Evolutionary conservation across 92 coral and sea anemone genomes (phyloP), one percentile per base, ranked within the genome.

Genomic region (Porites divaricata): DNA sequence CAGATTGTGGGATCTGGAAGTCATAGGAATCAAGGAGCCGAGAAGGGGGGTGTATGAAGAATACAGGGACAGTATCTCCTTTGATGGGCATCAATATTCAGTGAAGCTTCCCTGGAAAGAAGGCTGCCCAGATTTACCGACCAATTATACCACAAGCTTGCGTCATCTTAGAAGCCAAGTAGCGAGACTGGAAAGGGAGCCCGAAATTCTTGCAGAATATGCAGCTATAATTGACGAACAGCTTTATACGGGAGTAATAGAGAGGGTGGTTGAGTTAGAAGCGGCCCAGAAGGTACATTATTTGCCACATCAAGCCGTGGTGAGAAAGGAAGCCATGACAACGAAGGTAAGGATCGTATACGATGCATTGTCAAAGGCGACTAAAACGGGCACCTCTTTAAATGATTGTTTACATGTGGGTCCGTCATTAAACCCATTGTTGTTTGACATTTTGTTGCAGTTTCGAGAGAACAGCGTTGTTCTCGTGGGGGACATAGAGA

Each of bases 361-460:
- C 14, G 85, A 85, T 78, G 89, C 91, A 6, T 83, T 79, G 2
- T 75, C 88, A 0, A 83, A 76, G 63, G 68, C 67, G 52, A 82
- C 69, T 19, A 77, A 77, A 68, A 26, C 8, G 21, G 78, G 91
- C 45, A 54, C 86, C 68, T 88, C 91, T 1, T 75, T 83, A 19
- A 88, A 88, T 73, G 91, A 88, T 67, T 88, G 91, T 53, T 25
- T 88, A 20, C 91, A 88, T 24, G 91, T 88, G 12, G 91, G 91
- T 10, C 91, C 91, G 12, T 84, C 88, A 4, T 62, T 73, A 17
- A 88, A 61, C 13, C 91, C 91, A 8, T 24, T 83, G 67, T 72
- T 82, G 66, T 87, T 70, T 74, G 91, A 88, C 73, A 85, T 81
- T 35, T 57, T 80, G 69, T 14, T 80, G 61, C 83, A 80, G 79